phyloP scores from a whole-genome alignment of 2,113 vertebrate genomes.

The Eolophus roseicapilla region DNA sequence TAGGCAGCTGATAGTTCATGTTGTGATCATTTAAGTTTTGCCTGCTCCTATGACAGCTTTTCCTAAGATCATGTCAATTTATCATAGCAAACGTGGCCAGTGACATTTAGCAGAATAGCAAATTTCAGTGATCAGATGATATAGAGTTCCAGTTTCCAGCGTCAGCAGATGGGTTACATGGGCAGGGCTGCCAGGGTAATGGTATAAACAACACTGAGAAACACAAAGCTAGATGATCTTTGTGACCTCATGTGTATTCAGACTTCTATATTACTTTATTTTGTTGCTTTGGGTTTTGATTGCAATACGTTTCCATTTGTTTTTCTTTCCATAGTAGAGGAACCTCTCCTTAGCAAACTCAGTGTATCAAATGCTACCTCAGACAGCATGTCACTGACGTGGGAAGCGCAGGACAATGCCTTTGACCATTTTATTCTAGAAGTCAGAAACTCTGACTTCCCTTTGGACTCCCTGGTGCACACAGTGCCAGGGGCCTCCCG shows the following conservation, averaged over 20 bases:
- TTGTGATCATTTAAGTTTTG: neutral
- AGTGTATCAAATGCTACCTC: constrained; percentile 84
- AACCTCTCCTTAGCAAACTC: constrained; percentile 85
- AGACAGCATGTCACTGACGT: constrained; percentile 80
- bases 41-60: neutral
- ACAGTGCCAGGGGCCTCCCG: constrained; percentile 66
- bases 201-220: neutral
- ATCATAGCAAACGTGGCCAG: neutral
- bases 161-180: neutral
- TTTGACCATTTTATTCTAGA: constrained; percentile 88
- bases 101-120: neutral
- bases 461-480: constrained; percentile 77
- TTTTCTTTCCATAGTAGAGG: constrained; percentile 78
- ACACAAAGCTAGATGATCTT: neutral
- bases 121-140: neutral
- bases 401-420: constrained; percentile 77
- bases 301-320: constrained; percentile 63
- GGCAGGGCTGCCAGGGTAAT: neutral
- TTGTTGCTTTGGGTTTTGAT: constrained; percentile 33
- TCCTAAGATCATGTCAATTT: neutral
- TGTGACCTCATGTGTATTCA: neutral
- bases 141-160: neutral
- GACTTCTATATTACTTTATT: neutral
- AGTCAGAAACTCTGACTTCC: constrained; percentile 82
- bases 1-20: neutral